Percentiles rank a stretch among this genome's conserved stretches.
phyloP scores from a whole-genome alignment of 2,113 vertebrate genomes.

The Scophthalmus maximus region DNA sequence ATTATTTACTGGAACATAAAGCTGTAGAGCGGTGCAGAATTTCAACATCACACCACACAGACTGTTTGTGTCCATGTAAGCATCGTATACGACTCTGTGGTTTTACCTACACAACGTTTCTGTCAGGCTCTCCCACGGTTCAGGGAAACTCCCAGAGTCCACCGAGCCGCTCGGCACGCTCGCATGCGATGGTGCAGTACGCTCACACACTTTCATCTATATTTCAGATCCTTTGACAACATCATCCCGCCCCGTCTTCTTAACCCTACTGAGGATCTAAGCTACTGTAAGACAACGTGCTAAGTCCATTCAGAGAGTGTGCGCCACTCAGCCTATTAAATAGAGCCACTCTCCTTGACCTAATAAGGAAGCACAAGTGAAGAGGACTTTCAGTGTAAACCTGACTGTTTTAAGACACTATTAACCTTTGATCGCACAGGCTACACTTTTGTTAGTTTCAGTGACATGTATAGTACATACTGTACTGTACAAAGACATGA shows the following conservation, averaged over 20 bases:
- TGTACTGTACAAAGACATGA: not conserved
- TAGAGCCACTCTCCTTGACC: constrained; percentile 58
- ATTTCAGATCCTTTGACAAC: constrained; percentile 63
- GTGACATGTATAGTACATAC: no score
- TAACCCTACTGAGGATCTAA: constrained; percentile 64
- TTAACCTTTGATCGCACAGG: not conserved
- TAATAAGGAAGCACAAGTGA: constrained; percentile 54
- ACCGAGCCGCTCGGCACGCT: constrained; percentile 34
- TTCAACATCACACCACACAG: not conserved
- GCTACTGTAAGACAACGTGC: constrained; percentile 46
- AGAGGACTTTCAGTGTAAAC: constrained; percentile 7
- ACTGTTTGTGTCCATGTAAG: constrained; percentile 4
- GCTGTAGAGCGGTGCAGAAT: not conserved
- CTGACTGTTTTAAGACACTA: constrained; percentile 5
- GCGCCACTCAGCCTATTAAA: constrained; percentile 61
- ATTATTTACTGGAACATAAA: not conserved
- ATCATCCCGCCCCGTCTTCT: constrained; percentile 61
- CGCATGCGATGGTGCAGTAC: constrained; percentile 35
- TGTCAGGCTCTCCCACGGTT: constrained; percentile 15
- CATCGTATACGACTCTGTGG: constrained; percentile 23
- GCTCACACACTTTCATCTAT: constrained; percentile 69
- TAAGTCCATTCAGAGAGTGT: constrained; percentile 48
- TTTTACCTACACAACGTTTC: constrained; percentile 55
- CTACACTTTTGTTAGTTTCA: not conserved
- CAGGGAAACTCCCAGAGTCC: constrained; percentile 41